Evolutionary conservation across 2,113 vertebrate species (phyloP).

Genomic region (Anolis sagrei): DNA sequence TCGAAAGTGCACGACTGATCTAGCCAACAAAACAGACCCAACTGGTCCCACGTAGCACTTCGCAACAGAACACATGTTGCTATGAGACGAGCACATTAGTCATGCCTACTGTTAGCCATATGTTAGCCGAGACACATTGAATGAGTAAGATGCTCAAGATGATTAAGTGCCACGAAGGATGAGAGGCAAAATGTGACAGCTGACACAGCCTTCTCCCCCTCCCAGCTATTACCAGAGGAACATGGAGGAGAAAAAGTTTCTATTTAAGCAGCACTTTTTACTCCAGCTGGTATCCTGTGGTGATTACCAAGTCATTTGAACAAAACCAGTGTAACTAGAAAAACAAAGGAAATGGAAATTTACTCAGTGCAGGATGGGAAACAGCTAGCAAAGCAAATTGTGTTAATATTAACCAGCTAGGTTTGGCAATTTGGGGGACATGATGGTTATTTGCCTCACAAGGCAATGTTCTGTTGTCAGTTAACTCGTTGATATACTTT

Average conservation of each 20-base stretch:
- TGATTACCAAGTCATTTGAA: background rate
- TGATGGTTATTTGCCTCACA: background rate
- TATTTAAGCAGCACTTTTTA: background rate
- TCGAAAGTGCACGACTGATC: slow-evolving; percentile 46
- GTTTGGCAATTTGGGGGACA: background rate
- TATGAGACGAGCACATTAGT: slow-evolving; percentile 47
- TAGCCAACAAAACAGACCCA: slow-evolving; percentile 60
- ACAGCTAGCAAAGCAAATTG: background rate
- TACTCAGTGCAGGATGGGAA: background rate
- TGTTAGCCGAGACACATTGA: slow-evolving; percentile 24
- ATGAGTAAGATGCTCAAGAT: slow-evolving; percentile 46
- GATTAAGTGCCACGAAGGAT: slow-evolving; percentile 45
- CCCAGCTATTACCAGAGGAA: background rate
- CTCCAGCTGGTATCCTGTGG: slow-evolving; percentile 5
- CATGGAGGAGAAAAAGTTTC: background rate
- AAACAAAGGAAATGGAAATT: slow-evolving; percentile 16
- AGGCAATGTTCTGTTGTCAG: background rate
- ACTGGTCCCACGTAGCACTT: slow-evolving; percentile 52
- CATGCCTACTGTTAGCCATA: slow-evolving; percentile 49
- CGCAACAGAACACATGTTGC: slow-evolving; percentile 48
- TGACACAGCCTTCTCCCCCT: background rate
- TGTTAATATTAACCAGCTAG: background rate
- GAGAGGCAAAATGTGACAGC: slow-evolving; percentile 39
- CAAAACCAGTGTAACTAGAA: background rate
- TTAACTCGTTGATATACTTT: background rate